These are phyloP conservation scores for Cyanistes caeruleus DNA, from an alignment of 2,113 vertebrate genomes.

Conservation along the genomic window DNA sequence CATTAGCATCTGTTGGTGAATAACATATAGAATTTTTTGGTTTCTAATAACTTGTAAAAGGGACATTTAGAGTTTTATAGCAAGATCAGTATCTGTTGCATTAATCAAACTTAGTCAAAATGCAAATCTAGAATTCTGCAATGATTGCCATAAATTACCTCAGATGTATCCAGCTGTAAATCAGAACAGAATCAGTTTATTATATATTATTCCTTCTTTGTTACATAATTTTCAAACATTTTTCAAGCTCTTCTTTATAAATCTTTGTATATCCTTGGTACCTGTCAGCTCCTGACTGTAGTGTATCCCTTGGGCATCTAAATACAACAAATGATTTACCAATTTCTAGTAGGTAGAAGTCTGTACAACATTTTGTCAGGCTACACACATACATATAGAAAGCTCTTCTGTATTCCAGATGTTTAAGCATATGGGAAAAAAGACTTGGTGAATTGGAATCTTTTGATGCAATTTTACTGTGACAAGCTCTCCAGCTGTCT, in stretches of 20 bases:
- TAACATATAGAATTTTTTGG: background rate
- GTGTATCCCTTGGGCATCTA: slow-evolving; percentile 15
- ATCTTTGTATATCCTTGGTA: background rate
- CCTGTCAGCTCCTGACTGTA: background rate
- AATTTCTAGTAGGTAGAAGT: background rate
- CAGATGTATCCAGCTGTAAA: background rate
- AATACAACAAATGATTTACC: background rate
- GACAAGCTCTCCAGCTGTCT: slow-evolving; percentile 31
- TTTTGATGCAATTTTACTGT: slow-evolving; percentile 48
- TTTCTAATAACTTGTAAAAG: background rate
- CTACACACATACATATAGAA: background rate
- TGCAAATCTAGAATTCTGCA: background rate
- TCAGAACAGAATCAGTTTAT: background rate
- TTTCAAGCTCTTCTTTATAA: background rate
- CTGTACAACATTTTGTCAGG: slow-evolving; percentile 7
- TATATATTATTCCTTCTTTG: background rate
- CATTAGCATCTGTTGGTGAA: background rate
- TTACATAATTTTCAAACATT: background rate
- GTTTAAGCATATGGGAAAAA: slow-evolving; percentile 63
- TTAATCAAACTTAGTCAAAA: background rate
- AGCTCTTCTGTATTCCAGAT: slow-evolving; percentile 51
- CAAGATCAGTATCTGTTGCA: background rate
- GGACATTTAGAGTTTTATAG: background rate
- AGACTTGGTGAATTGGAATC: slow-evolving; percentile 31
- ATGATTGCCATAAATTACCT: background rate